Percentiles rank a stretch among this genome's conserved stretches.
These are phyloP conservation scores for Drosophila crucigera DNA, from an alignment of 2,888 invertebrate species.

Conservation along the genomic window DNA sequence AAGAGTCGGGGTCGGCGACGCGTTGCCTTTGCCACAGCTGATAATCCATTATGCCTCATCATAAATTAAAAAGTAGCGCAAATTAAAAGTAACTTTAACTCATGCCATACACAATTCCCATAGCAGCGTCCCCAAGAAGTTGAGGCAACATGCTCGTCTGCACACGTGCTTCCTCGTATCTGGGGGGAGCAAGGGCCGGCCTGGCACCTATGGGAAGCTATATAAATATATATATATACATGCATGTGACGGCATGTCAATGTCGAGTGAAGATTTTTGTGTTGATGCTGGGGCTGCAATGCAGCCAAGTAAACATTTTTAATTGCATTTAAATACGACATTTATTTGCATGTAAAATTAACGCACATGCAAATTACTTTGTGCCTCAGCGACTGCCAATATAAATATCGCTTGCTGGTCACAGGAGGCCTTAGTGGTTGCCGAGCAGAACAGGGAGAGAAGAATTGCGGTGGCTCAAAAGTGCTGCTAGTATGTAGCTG, in stretches of 20 bases:
- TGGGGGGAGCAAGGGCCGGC: not conserved
- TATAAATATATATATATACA: not conserved
- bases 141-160: conserved; percentile 14
- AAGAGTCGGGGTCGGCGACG: not conserved
- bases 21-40: conserved; percentile 29
- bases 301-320: conserved; percentile 81
- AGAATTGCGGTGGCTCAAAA: not conserved
- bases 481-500: not conserved
- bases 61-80: conserved; percentile 70
- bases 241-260: conserved; percentile 44
- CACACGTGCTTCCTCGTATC: conserved; percentile 42
- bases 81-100: conserved; percentile 45
- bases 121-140: conserved; percentile 4
- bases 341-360: conserved; percentile 84
- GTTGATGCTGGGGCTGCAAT: conserved; percentile 43
- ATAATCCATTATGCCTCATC: conserved; percentile 52
- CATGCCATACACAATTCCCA: conserved; percentile 17
- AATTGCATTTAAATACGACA: conserved; percentile 85
- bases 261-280: conserved; percentile 29
- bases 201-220: not conserved
- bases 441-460: not conserved
- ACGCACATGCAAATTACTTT: conserved; percentile 83
- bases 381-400: conserved; percentile 46
- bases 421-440: not conserved
- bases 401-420: conserved; percentile 49